A percentile compares a stretch with the other conserved stretches of the same genome.
Conservation (phyloP, 1,140 invertebrate species). For the Goniozus legneri region DNA sequence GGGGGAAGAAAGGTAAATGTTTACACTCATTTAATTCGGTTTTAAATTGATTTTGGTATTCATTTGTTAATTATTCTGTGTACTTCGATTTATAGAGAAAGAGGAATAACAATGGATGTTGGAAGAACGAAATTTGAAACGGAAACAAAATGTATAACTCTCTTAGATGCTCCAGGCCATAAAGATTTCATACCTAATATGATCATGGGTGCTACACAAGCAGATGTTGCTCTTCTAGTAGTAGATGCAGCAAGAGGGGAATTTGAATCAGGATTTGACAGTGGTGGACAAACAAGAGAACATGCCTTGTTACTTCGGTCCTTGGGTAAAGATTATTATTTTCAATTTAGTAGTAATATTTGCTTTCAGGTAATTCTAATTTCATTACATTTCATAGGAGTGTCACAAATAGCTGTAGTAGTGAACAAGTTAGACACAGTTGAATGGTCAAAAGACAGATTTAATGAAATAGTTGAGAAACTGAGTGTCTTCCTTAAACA, state of each 20-base stretch:
- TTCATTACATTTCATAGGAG: conserved; percentile 28
- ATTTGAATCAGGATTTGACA: conserved; percentile 98
- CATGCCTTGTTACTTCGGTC: conserved; percentile 92
- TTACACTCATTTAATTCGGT: conserved; percentile 2
- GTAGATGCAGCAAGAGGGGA: conserved; percentile 94
- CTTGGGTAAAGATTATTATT: too few species aligned
- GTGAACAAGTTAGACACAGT: conserved; percentile 98
- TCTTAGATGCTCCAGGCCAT: conserved; percentile 97
- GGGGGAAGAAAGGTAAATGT: conserved; percentile 83
- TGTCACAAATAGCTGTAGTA: conserved; percentile 47
- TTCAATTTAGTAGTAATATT: background rate
- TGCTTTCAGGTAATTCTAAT: conserved; percentile 1
- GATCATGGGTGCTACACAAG: conserved; percentile 96
- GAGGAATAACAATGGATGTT: conserved; percentile 96
- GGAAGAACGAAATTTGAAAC: conserved; percentile 94
- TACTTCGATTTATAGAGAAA: conserved; percentile 53
- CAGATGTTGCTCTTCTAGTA: conserved; percentile 94
- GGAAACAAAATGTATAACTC: conserved; percentile 74
- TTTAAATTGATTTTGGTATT: background rate
- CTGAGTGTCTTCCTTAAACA: conserved; percentile 88
- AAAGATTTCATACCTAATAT: conserved; percentile 99
- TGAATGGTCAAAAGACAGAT: conserved; percentile 91
- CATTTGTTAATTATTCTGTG: conserved; percentile 6
- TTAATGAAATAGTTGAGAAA: conserved; percentile 80
- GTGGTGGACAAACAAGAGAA: conserved; percentile 95